Base-by-base conservation (phyloP, 2,113 vertebrate species). In the Sceloporus tristichus region DNA sequence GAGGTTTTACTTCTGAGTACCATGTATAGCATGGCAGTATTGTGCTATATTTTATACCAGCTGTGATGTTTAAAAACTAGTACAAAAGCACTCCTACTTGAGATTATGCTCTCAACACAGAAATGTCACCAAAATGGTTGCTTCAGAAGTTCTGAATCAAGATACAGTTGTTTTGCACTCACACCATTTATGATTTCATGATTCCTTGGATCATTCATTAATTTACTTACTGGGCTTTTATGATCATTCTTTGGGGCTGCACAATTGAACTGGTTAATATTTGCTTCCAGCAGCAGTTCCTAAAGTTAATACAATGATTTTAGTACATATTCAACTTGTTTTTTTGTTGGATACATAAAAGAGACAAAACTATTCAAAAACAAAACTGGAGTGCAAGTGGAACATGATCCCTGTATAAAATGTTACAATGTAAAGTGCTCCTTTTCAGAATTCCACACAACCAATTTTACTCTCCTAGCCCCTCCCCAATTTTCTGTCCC, bases 201-300 rank as follows among this genome's bases (percentile, higher is more conserved):
- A 62, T 62, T 5, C n/a, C 18, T 0, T 5, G 16, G 2, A 73
- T 54, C 85, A 66, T 93, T 78, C 62, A 7, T 65, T 62, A 4
- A 18, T 86, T 78, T 66, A 65, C 85, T 19, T 94, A 98, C 97
- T 11, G 1, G 8, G 18, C 89, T 94, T 95, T 82, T 59, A 95
- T 96, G 94, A 79, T 97, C 94, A 84, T 96, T 94, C 90, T 96
- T 98, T 71, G 93, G 71, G 42, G 95, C 94, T 85, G 95, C 97
- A 96, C 97, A 98, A 48, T 88, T 95, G 87, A 97, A 98, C 66
- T 86, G 96, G 71, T 94, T 93, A 87, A 87, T 85, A 79, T 97
- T 98, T 83, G 97, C 97, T 91, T 98, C 96, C 84, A 96, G 92
- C 79, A 98, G 93, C 27, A 96, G 94, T 90, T 96, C 97, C 95